Base-by-base conservation (phyloP, 1,140 invertebrate species). In the Piezodorus guildinii region DNA sequence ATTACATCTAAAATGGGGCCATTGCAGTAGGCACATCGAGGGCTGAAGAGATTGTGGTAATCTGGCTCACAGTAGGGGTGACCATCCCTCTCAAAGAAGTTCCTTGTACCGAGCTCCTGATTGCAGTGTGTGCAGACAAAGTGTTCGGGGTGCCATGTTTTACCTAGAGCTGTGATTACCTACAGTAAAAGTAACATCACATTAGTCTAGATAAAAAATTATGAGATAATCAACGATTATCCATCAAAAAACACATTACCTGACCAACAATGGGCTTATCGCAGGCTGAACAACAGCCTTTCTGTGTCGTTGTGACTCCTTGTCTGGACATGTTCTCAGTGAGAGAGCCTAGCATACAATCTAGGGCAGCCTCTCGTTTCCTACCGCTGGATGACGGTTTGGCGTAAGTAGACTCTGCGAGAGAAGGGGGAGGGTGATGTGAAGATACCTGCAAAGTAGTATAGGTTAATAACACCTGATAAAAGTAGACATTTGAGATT, bases 141-240 rank as follows among this genome's bases (percentile, higher is more conserved):
- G 75, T 99, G 96, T 77, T 99, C 96, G 14, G 96, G 94, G 77
- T 99, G 96, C 95, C 95, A 99, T n/a, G 95, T 96, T 76, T 94
- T 92, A 27, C 96, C 96, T 69, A 99, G 73, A 1, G 96, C 96
- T 39, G 94, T 97, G 69, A 96, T 90, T 60, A 93, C 89, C 52
- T 56, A 23, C 21, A 25, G 27, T 25, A 15, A 56, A 25, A 56
- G 15, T 4, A 27, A 56, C 27, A 52, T 6, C 2, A 52, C 8
- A 39, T 39, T 10, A 39, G 34, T 39, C 12, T 10, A 39, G 6
- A 39, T 12, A 39, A 39, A 39, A 39, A 39, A 8, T 6, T 10
- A 12, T 10, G 34, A 6, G 12, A 10, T 1, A 10, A 39, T 6
- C 6, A 39, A 8, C 6, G 1, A 39, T n/a, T n/a, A n/a, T n/a